These are phyloP conservation scores for Galbula dea DNA, from an alignment of 2,113 vertebrate genomes.

Conservation along the genomic window DNA sequence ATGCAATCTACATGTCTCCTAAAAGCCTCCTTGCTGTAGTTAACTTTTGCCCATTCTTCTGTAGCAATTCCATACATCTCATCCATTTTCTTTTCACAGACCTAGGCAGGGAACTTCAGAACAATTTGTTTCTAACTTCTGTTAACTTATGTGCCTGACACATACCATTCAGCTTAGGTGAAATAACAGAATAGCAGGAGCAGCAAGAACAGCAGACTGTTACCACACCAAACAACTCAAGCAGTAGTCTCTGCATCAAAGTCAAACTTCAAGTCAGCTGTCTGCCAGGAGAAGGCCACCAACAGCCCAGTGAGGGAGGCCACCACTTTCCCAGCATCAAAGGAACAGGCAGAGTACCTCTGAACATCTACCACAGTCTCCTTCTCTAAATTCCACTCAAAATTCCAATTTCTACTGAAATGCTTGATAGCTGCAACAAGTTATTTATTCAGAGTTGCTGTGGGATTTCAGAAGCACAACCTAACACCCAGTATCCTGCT, in stretches of 20 bases:
- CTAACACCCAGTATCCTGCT: background rate
- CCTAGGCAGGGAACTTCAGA: background rate
- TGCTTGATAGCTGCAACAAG: background rate
- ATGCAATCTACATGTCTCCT: background rate
- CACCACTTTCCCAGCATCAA: background rate
- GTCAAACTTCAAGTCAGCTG: rapidly evolving
- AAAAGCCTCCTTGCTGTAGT: background rate
- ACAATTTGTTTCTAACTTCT: background rate
- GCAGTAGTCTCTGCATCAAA: background rate
- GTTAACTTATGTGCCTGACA: background rate
- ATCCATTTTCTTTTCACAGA: rapidly evolving
- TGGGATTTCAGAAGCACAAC: background rate
- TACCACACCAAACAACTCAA: background rate
- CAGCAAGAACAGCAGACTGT: background rate
- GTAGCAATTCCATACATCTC: background rate
- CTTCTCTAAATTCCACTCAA: background rate
- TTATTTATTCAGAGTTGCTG: background rate
- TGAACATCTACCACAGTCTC: background rate
- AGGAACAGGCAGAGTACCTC: background rate
- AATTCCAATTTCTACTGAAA: background rate
- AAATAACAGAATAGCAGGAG: background rate
- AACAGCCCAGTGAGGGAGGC: rapidly evolving
- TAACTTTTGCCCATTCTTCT: background rate
- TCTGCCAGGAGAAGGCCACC: too few relatives aligned
- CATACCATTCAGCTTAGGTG: background rate